phyloP scores from a whole-genome alignment of 2,797 vertebrate genomes.

The Perdix hodgsoniae region DNA sequence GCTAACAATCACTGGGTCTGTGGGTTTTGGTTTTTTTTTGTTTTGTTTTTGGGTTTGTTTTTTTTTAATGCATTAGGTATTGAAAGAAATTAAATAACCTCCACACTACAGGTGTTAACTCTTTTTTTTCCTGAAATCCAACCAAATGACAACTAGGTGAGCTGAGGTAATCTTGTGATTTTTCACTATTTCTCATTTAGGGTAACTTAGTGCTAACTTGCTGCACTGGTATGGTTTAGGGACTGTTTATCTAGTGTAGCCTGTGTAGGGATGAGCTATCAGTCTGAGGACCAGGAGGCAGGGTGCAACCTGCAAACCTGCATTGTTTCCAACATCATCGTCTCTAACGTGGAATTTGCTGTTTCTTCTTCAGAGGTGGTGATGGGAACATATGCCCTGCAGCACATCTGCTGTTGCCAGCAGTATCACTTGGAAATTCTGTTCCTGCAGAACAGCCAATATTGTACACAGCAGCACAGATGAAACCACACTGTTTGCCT shows the following conservation, averaged over 20 bases:
- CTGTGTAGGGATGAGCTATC: not conserved
- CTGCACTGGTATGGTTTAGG: not conserved
- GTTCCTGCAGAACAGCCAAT: not conserved
- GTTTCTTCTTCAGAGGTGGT: not conserved
- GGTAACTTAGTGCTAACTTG: not conserved
- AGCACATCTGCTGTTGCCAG: accelerated
- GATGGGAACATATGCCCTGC: not conserved
- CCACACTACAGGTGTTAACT: not conserved
- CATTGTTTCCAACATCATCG: not conserved
- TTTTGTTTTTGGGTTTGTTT: not conserved
- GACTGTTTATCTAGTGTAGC: not conserved
- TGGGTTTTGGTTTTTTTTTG: not conserved
- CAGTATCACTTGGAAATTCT: not conserved
- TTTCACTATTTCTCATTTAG: not conserved
- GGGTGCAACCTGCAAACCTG: not conserved
- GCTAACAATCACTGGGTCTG: not conserved
- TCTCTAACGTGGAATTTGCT: not conserved
- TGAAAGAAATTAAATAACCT: not conserved
- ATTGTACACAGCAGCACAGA: not conserved
- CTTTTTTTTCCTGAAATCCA: not conserved
- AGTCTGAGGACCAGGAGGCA: not conserved
- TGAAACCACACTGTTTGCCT: not conserved
- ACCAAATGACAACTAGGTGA: not conserved
- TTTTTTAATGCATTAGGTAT: not conserved
- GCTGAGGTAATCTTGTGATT: not conserved